Conservation (phyloP, 2,888 invertebrate species). For the Koerneria pararmatus region DNA sequence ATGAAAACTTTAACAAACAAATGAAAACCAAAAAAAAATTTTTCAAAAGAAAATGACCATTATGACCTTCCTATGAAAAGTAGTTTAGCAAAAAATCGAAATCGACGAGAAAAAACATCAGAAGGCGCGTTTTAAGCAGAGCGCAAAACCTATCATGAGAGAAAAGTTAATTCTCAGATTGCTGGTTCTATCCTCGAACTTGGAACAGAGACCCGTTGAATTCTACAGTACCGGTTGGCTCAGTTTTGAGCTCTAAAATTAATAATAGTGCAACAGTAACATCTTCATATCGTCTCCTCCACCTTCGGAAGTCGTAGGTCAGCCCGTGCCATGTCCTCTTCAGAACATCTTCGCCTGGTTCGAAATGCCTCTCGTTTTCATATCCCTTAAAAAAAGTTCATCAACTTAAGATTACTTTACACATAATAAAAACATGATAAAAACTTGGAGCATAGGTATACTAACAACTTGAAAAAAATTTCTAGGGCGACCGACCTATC, state of each 20-base stretch:
- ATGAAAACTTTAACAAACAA: background rate
- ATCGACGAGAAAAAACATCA: background rate
- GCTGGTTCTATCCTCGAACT: too few relatives aligned
- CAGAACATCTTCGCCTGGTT: conserved; percentile 56
- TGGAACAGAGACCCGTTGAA: too few relatives aligned
- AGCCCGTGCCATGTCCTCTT: conserved; percentile 55
- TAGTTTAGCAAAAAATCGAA: background rate
- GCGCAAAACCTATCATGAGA: background rate
- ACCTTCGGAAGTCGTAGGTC: conserved; percentile 53
- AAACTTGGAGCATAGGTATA: too few relatives aligned
- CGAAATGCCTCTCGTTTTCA: conserved; percentile 57
- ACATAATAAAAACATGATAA: too few relatives aligned
- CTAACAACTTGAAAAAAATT: too few relatives aligned
- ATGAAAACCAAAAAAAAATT: background rate
- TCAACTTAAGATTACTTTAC: background rate
- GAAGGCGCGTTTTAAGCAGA: conserved; percentile 1
- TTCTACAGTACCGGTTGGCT: too few relatives aligned
- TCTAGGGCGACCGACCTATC: too few relatives aligned
- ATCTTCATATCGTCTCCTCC: conserved; percentile 50
- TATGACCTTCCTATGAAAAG: background rate
- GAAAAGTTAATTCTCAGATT: too few relatives aligned
- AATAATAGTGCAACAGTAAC: conserved; percentile 32
- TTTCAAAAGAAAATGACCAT: conserved; percentile 3
- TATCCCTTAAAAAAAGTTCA: conserved; percentile 37
- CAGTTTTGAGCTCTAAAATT: background rate